Conservation (phyloP, 2,113 vertebrate genomes). For the Lethenteron reissneri region DNA sequence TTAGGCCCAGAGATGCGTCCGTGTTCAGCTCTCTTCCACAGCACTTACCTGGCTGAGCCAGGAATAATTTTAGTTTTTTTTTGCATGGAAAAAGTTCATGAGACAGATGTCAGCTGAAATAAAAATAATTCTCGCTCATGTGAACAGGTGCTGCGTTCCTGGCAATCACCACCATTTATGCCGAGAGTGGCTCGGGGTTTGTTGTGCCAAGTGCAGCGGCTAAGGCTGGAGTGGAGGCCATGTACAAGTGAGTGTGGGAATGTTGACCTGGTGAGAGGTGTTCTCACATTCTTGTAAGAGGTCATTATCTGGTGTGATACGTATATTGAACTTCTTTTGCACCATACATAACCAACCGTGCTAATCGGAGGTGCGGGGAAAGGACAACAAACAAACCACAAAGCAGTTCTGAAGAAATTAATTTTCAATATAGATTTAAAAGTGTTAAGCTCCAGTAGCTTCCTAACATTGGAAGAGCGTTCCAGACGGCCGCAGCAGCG, state of each 20-base stretch:
- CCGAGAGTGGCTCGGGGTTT: slow-evolving; percentile 73
- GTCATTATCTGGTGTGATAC: no score
- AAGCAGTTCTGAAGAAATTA: not conserved
- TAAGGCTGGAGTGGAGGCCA: slow-evolving; percentile 70
- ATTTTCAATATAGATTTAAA: not conserved
- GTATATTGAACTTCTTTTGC: not conserved
- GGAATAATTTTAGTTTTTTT: not conserved
- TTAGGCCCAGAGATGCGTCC: not conserved
- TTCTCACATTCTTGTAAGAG: not conserved
- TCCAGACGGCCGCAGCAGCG: no score
- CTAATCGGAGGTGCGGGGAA: not conserved
- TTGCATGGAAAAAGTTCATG: not conserved
- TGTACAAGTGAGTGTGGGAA: slow-evolving; percentile 47
- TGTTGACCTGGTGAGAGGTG: slow-evolving; percentile 1
- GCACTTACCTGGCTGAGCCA: not conserved
- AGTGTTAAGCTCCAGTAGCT: no score
- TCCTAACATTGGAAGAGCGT: no score
- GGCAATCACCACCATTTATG: slow-evolving; percentile 74
- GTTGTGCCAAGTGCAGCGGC: slow-evolving; percentile 63
- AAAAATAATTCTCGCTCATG: slow-evolving; percentile 10
- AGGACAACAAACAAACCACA: not conserved
- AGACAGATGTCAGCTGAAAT: not conserved
- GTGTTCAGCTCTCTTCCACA: not conserved
- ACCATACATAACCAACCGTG: not conserved
- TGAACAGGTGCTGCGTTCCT: slow-evolving; percentile 58